phyloP scores from a whole-genome alignment of 2,797 vertebrate genomes.

The Xiphorhynchus erythropygius region DNA sequence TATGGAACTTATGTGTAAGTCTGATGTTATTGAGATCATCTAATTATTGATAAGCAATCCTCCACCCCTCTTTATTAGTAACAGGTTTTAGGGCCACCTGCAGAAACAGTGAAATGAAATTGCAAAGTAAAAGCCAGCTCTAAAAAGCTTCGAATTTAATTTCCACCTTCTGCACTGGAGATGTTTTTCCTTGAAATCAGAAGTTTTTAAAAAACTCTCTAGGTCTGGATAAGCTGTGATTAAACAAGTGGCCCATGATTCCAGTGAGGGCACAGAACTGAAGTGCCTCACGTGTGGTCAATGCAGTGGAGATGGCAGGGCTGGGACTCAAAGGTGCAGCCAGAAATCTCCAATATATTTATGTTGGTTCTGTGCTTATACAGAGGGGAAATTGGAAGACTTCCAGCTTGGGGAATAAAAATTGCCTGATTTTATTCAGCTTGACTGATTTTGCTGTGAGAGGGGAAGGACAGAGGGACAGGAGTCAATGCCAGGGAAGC shows the following conservation, averaged over 20 bases:
- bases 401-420: neutral
- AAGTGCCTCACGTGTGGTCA: neutral
- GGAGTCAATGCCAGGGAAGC: neutral
- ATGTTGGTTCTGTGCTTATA: neutral
- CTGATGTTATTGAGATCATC: neutral
- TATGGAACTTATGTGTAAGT: neutral
- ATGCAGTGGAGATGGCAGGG: no score
- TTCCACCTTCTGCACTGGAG: neutral
- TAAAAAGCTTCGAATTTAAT: neutral
- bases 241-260: rapidly evolving
- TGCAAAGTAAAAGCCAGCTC: neutral
- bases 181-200: neutral
- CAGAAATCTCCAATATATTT: neutral
- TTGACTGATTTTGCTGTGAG: neutral
- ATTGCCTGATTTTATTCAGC: neutral
- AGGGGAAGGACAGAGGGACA: neutral
- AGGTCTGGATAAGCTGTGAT: rapidly evolving
- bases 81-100: neutral
- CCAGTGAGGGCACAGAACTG: neutral
- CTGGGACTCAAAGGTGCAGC: neutral
- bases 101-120: neutral
- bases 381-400: neutral
- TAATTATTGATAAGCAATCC: neutral
- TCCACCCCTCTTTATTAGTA: neutral
- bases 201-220: neutral